phyloP scores from a whole-genome alignment of 2,888 invertebrate species.

The Orchesella flavescens region DNA sequence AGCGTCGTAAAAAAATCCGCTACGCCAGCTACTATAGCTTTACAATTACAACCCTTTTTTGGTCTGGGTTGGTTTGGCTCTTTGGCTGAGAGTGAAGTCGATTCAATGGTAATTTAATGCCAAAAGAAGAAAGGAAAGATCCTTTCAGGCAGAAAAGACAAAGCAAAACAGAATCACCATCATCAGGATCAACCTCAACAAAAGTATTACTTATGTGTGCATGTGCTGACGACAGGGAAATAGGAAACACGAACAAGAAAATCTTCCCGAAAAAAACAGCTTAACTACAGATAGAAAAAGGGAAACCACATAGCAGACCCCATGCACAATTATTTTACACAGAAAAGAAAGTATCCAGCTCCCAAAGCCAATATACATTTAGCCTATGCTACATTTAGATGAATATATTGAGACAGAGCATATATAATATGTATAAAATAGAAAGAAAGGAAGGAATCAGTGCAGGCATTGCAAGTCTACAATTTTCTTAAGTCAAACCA shows the following conservation, averaged over 20 bases:
- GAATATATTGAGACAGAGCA: background rate
- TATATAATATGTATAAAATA: background rate
- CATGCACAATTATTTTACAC: slow-evolving; percentile 47
- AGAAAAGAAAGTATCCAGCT: background rate
- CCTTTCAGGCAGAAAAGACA: slow-evolving; percentile 22
- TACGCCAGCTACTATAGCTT: slow-evolving; percentile 28
- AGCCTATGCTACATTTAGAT: no score
- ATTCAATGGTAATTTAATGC: slow-evolving; percentile 21
- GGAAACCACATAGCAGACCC: slow-evolving; percentile 10
- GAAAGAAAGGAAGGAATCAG: slow-evolving; percentile 32
- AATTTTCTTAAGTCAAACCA: slow-evolving; percentile 58
- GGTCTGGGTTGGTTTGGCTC: no score
- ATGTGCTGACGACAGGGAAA: slow-evolving; percentile 54
- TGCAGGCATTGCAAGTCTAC: slow-evolving; percentile 27
- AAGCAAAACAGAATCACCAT: slow-evolving; percentile 25
- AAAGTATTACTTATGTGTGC: slow-evolving; percentile 37
- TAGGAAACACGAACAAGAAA: slow-evolving; percentile 44
- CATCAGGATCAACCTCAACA: slow-evolving; percentile 36
- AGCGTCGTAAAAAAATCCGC: slow-evolving; percentile 28
- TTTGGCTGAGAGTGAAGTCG: background rate
- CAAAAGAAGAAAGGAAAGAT: background rate
- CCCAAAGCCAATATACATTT: no score
- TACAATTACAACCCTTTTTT: no score
- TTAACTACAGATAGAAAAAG: slow-evolving; percentile 10
- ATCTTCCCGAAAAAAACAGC: slow-evolving; percentile 39